These are phyloP conservation scores for Epizoanthus ramosus DNA, from an alignment of 92 coral and sea anemone species.

Conservation along the genomic window DNA sequence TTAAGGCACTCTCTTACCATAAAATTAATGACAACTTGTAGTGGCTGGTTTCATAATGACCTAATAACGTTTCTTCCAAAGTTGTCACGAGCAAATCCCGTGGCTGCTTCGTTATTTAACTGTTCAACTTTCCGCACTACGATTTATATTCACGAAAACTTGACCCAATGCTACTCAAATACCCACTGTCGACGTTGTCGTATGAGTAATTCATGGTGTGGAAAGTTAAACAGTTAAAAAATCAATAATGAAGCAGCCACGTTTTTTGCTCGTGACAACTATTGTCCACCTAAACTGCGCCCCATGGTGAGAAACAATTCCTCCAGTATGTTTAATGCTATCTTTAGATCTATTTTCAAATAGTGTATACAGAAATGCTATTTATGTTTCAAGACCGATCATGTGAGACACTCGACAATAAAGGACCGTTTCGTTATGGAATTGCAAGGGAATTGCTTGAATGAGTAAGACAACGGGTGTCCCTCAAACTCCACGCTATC, in stretches of 20 bases:
- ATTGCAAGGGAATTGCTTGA: too few species aligned
- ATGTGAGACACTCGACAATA: slow-evolving; percentile 4
- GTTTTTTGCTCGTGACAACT: slow-evolving; percentile 17
- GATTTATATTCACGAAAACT: too few species aligned
- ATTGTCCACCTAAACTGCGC: slow-evolving; percentile 1
- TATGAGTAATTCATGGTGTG: too few species aligned
- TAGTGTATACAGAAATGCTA: neutral
- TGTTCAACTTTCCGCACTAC: too few species aligned
- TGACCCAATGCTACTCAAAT: too few species aligned
- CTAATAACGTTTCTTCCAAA: too few species aligned
- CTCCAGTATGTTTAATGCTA: neutral
- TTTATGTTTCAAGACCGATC: neutral
- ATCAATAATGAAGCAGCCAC: neutral
- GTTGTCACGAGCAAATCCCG: slow-evolving; percentile 16
- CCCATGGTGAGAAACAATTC: slow-evolving; percentile 2
- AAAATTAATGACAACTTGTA: too few species aligned
- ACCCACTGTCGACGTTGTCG: too few species aligned
- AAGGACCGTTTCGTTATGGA: neutral
- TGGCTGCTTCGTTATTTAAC: slow-evolving; percentile 7
- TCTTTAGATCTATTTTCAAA: slow-evolving; percentile 1
- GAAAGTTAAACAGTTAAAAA: neutral
- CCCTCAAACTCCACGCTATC: too few species aligned
- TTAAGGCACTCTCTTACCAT: too few species aligned
- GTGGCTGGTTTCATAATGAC: too few species aligned
- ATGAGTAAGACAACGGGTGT: too few species aligned